Evolutionary conservation across 2,797 vertebrate species (phyloP).

Genomic region (Lepilemur septentrionalis): DNA sequence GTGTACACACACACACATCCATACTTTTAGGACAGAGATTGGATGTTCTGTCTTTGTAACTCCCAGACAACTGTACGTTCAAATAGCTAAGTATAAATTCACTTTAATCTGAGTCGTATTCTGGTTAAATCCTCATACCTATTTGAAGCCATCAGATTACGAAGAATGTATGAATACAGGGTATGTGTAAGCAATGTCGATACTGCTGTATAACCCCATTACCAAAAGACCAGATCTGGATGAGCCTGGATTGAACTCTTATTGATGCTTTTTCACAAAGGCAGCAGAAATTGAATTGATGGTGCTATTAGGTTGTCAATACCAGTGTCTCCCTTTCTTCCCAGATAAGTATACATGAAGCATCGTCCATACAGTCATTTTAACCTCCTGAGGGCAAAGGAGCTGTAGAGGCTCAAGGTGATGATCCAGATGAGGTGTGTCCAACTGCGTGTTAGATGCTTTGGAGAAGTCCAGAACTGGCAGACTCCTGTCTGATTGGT

Average conservation of each 20-base stretch:
- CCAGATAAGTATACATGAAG: constrained; percentile 53
- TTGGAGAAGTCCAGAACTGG: neutral
- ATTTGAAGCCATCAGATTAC: constrained; percentile 37
- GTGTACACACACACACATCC: neutral
- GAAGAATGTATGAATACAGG: constrained; percentile 56
- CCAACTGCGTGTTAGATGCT: neutral
- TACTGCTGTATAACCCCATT: constrained; percentile 64
- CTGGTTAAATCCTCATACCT: constrained; percentile 36
- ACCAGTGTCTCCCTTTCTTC: constrained; percentile 66
- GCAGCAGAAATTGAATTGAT: constrained; percentile 76
- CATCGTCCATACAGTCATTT: constrained; percentile 11
- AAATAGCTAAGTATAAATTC: constrained; percentile 26
- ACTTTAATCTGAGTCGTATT: neutral
- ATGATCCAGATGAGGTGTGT: neutral
- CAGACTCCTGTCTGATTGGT: neutral
- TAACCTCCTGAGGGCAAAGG: constrained; percentile 24
- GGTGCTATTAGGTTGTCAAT: constrained; percentile 75
- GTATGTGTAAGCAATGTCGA: neutral
- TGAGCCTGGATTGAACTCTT: constrained; percentile 62
- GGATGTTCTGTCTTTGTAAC: neutral
- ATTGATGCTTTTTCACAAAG: constrained; percentile 73
- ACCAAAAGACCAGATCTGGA: constrained; percentile 60
- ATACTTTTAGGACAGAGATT: neutral
- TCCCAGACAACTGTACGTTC: neutral
- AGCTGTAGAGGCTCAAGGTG: neutral